Percentiles rank a stretch among this genome's conserved stretches.
Evolutionary conservation across 2,888 invertebrate genomes (phyloP).

Genomic region (Polymixis lichenea): DNA sequence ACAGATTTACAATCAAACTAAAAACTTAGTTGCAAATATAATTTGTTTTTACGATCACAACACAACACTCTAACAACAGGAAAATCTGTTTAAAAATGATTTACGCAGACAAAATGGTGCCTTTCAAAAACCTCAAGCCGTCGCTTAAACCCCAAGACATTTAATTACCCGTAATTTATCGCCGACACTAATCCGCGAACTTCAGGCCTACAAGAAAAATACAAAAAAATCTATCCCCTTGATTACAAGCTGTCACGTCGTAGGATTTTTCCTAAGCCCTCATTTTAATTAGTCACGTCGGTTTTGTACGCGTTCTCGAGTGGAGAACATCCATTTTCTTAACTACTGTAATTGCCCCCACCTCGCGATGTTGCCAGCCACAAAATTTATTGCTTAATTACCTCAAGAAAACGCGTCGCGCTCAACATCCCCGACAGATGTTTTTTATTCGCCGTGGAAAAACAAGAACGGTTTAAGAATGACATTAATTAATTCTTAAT

Average conservation of each 20-base stretch:
- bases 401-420: conserved; percentile 89
- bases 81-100: conserved; percentile 70
- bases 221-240: conserved; percentile 87
- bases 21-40: neutral
- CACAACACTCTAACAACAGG: conserved; percentile 33
- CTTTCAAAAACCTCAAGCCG: conserved; percentile 65
- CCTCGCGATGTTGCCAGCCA: conserved; percentile 88
- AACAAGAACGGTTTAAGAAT: conserved; percentile 90
- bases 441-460: conserved; percentile 89
- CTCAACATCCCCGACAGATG: conserved; percentile 84
- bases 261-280: conserved; percentile 89
- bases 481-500: conserved; percentile 91
- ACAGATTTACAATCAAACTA: neutral
- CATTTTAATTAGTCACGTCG: conserved; percentile 88
- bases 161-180: conserved; percentile 89
- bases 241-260: conserved; percentile 90
- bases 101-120: conserved; percentile 68
- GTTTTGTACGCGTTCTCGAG: conserved; percentile 75
- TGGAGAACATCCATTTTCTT: conserved; percentile 87
- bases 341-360: conserved; percentile 89
- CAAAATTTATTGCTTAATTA: conserved; percentile 91
- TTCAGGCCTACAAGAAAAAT: conserved; percentile 79
- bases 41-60: conserved; percentile 2
- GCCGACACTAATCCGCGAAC: conserved; percentile 84
- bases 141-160: conserved; percentile 79